phyloP scores from a whole-genome alignment of 2,113 vertebrate species.

The Eira barbara region DNA sequence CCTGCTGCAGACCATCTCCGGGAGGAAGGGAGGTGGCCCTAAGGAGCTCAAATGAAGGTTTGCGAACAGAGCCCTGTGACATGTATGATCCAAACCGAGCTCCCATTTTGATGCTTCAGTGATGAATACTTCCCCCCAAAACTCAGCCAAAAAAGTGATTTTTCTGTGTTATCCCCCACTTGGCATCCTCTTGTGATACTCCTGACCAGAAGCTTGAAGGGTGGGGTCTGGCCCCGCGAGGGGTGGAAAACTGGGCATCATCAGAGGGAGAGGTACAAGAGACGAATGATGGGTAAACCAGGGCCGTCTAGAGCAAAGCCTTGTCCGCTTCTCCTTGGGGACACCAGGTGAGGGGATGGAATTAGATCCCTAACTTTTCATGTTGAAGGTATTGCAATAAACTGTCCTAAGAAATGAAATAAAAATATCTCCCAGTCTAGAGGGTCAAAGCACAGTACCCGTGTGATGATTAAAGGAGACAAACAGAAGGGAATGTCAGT shows the following conservation, averaged over 20 bases:
- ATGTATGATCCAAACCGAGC: background rate
- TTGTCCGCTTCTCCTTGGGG: background rate
- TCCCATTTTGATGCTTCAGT: background rate
- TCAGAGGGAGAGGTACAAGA: background rate
- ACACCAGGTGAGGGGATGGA: background rate
- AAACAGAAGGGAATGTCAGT: rapidly evolving
- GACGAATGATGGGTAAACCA: rapidly evolving
- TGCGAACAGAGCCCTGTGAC: background rate
- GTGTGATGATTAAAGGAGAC: background rate
- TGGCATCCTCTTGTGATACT: background rate
- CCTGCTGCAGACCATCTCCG: conserved; percentile 50
- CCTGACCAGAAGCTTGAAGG: background rate
- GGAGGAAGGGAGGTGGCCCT: background rate
- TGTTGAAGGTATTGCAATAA: background rate
- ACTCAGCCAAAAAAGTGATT: background rate
- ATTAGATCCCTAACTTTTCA: background rate
- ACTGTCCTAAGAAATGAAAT: background rate
- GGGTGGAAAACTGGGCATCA: background rate
- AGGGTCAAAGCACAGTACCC: background rate
- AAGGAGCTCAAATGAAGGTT: background rate
- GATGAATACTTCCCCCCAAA: background rate
- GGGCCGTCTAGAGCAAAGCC: background rate
- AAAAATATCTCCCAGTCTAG: background rate
- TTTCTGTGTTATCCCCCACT: background rate
- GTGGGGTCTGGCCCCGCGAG: no score